Evolutionary conservation across 2,113 vertebrate species (phyloP).

Genomic region (Panthera leo): DNA sequence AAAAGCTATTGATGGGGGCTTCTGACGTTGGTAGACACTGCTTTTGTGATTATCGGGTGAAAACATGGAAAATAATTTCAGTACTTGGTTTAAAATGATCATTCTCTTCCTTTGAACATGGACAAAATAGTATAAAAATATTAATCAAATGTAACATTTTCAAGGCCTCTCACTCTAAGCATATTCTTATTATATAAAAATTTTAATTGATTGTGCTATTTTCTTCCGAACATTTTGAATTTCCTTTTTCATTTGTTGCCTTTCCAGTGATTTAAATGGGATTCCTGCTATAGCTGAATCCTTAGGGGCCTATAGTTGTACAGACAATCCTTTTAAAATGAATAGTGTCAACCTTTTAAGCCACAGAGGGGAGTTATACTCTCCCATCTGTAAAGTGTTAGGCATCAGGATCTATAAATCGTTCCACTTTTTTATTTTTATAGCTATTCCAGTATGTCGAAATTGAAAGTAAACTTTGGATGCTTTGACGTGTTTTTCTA

Average conservation of each 20-base stretch:
- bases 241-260: conserved; percentile 47
- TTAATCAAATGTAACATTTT: background rate
- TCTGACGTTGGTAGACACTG: background rate
- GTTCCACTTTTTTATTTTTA: conserved; percentile 57
- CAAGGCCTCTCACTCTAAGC: background rate
- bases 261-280: conserved; percentile 42
- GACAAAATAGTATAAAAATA: conserved; percentile 26
- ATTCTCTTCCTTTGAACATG: conserved; percentile 20
- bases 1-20: conserved; percentile 2
- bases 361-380: conserved; percentile 44
- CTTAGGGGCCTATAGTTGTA: conserved; percentile 1
- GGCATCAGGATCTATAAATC: conserved; percentile 58
- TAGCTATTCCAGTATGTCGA: conserved; percentile 38
- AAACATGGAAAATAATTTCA: conserved; percentile 29
- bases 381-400: conserved; percentile 50
- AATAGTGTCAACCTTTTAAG: conserved; percentile 63
- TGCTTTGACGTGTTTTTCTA: conserved; percentile 54
- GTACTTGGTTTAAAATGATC: background rate
- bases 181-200: background rate
- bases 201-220: conserved; percentile 39
- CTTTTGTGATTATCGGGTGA: background rate
- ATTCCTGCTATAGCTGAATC: conserved; percentile 21
- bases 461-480: conserved; percentile 68
- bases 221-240: conserved; percentile 29
- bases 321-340: conserved; percentile 65